Evolutionary conservation across 2,113 vertebrate species (phyloP), one percentile per base, ranked within the genome.

Genomic region (Pterophyllum scalare): DNA sequence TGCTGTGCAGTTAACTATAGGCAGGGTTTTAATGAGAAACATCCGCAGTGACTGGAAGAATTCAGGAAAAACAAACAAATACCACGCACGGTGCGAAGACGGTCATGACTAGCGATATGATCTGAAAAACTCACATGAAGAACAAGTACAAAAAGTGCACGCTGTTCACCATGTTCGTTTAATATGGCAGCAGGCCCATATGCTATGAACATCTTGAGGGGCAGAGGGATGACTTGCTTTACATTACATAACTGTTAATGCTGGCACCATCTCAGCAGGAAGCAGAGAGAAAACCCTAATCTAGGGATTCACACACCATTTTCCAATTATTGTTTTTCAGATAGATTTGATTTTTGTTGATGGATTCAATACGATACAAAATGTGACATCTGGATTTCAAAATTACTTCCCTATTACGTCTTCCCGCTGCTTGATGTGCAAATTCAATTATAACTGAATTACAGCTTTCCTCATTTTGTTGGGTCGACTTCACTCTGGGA

Each of bases 171-270:
- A 4, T 85, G 76, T 80, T 40, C 62, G 86, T 86, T 81, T 70
- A 79, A 65, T 9, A 81, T 67, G 59, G 88, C 88, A 80, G 61
- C 84, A 46, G 40, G 83, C 70, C 84, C 75, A 19, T 80, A 28
- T 82, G 87, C 78, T 76, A 26, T 15, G 79, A 88, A 82, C 86
- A 65, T 87, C 72, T 90, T 90, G 78, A 89, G 81, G 83, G 79
- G 70, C 83, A 86, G 83, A 82, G 77, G 59, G 28, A 59, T n/a
- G 43, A 84, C 80, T 89, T 59, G 56, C 4, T 64, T 91, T 92
- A 91, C 76, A 5, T 91, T 92, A 91, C 76, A 5, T 85, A 89
- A 92, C 77, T 22, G 76, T 12, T 43, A 40, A 38, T 54, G 77
- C 80, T 87, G 82, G 59, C 81, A 60, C 22, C 6, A 46, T 65